These are phyloP conservation scores for Rotaria socialis DNA, from an alignment of 2,888 invertebrate genomes.

Conservation along the genomic window DNA sequence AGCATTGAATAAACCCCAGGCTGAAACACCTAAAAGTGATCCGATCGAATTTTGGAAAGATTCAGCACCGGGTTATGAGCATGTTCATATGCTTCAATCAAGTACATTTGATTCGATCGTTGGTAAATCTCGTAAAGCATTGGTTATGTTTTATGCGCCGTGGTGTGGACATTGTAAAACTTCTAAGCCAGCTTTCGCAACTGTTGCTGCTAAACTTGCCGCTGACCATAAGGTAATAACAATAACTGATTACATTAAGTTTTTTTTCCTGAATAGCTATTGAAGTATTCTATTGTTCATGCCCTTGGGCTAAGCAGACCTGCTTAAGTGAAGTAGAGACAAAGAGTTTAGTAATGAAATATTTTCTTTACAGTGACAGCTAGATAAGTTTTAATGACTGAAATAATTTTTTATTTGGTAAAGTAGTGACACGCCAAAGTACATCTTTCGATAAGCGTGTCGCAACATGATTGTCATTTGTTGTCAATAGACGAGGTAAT, in stretches of 20 bases:
- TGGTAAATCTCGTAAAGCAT: slow-evolving; percentile 22
- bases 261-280: too few relatives aligned
- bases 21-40: slow-evolving; percentile 31
- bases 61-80: slow-evolving; percentile 38
- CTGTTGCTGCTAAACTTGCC: not conserved
- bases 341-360: too few relatives aligned
- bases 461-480: too few relatives aligned
- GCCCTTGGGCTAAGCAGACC: too few relatives aligned
- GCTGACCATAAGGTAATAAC: not conserved
- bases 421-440: too few relatives aligned
- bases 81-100: slow-evolving; percentile 38
- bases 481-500: too few relatives aligned
- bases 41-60: slow-evolving; percentile 44
- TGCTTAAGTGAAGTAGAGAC: too few relatives aligned
- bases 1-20: not conserved
- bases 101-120: slow-evolving; percentile 39
- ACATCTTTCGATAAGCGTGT: too few relatives aligned
- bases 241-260: not conserved
- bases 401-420: too few relatives aligned
- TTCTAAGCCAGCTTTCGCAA: not conserved
- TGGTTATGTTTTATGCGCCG: slow-evolving; percentile 46
- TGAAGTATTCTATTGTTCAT: too few relatives aligned
- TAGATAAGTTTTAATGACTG: too few relatives aligned
- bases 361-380: too few relatives aligned
- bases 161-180: slow-evolving; percentile 33